phyloP scores from a whole-genome alignment of 2,888 invertebrate genomes.

The Eumerus sabulonum region DNA sequence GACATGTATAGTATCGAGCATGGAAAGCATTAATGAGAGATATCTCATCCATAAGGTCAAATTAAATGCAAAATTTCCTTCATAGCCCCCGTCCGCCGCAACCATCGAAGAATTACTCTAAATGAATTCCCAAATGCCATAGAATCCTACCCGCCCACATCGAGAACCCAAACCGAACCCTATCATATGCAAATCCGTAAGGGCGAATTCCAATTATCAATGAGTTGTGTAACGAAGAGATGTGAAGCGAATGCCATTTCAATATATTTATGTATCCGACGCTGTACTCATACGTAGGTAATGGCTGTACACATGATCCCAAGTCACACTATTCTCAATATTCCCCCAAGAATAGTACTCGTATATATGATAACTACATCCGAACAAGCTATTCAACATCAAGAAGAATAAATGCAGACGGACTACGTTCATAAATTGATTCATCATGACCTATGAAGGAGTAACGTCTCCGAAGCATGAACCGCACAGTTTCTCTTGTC shows the following conservation, averaged over 20 bases:
- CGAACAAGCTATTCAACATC: conserved; percentile 57
- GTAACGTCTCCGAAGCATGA: conserved; percentile 15
- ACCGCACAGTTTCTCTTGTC: conserved; percentile 17
- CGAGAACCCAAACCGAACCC: conserved; percentile 30
- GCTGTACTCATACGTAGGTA: conserved; percentile 49
- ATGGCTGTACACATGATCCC: conserved; percentile 64
- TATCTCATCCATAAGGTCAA: conserved; percentile 68
- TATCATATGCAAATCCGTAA: conserved; percentile 62
- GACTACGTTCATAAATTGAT: conserved; percentile 67
- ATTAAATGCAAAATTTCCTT: conserved; percentile 65
- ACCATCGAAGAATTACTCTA: conserved; percentile 62
- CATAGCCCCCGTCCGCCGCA: conserved; percentile 24
- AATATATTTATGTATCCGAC: conserved; percentile 44
- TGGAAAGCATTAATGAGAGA: conserved; percentile 61
- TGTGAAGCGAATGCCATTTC: conserved; percentile 52
- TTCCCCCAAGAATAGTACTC: conserved; percentile 52
- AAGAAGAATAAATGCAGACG: conserved; percentile 47
- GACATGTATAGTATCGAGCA: not conserved
- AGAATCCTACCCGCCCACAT: conserved; percentile 47
- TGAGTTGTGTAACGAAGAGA: conserved; percentile 62
- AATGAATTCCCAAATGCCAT: conserved; percentile 67
- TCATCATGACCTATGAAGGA: conserved; percentile 48
- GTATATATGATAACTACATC: conserved; percentile 65
- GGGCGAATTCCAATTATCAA: conserved; percentile 66
- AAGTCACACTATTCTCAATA: conserved; percentile 67